Evolutionary conservation across 2,113 vertebrate species (phyloP).

Genomic region (Ceyx melanurus): DNA sequence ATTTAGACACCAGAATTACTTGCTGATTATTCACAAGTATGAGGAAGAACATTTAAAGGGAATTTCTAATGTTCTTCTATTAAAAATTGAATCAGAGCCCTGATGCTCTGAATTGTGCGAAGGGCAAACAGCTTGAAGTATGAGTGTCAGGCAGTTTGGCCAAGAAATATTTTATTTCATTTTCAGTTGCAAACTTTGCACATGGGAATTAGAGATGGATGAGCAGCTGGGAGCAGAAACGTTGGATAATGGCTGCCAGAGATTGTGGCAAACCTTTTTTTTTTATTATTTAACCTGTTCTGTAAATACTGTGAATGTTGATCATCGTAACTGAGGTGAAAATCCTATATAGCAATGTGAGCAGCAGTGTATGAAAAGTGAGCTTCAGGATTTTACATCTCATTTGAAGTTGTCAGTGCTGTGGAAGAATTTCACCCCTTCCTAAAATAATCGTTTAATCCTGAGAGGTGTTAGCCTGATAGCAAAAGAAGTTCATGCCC

Average conservation of each 20-base stretch:
- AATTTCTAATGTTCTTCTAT: constrained; percentile 25
- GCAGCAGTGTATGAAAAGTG: rapidly evolving
- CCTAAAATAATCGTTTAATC: neutral
- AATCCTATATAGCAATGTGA: neutral
- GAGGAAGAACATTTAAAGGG: neutral
- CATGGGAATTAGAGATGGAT: neutral
- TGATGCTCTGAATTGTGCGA: neutral
- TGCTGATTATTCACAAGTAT: neutral
- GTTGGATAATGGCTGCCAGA: neutral
- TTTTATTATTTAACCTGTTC: neutral
- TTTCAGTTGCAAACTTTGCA: neutral
- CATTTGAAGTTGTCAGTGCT: neutral
- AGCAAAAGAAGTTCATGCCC: neutral
- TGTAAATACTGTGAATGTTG: neutral
- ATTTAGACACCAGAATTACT: neutral
- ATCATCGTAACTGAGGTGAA: neutral
- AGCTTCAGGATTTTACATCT: neutral
- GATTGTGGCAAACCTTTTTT: neutral
- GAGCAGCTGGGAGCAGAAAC: neutral
- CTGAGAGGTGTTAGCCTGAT: neutral
- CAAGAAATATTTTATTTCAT: neutral
- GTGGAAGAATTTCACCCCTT: neutral
- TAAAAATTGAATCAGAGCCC: constrained; percentile 27
- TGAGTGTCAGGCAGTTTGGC: neutral
- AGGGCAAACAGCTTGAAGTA: neutral